Evolutionary conservation across 30 jellyfish, hydroid and myxozoan species (phyloP).

Genomic region (Chironex yamaguchii): DNA sequence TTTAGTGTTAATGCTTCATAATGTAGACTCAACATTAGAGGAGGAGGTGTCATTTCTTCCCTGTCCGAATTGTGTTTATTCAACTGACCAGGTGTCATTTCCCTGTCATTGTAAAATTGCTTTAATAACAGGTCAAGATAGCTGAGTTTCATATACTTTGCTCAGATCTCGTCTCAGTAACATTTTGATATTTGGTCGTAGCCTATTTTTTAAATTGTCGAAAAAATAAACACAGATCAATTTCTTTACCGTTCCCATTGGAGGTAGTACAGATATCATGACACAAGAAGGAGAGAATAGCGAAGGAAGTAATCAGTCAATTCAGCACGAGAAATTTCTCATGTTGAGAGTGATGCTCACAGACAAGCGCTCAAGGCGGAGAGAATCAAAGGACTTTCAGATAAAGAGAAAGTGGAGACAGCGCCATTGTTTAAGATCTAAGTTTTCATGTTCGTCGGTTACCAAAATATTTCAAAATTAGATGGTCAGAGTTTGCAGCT

Average conservation of each 20-base stretch:
- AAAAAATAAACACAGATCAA: slow-evolving; percentile 12
- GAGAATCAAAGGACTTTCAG: not conserved
- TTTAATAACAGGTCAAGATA: slow-evolving; percentile 27
- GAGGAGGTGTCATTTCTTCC: slow-evolving; percentile 32
- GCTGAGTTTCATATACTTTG: too few species aligned
- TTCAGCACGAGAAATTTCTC: slow-evolving; percentile 18
- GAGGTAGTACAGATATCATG: slow-evolving; percentile 24
- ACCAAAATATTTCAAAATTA: slow-evolving; percentile 25
- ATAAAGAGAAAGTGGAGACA: slow-evolving; percentile 6
- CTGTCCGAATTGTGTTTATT: slow-evolving; percentile 32
- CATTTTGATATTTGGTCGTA: slow-evolving; percentile 18
- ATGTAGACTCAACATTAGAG: slow-evolving; percentile 37
- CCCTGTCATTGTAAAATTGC: slow-evolving; percentile 39
- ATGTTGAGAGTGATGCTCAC: slow-evolving; percentile 14
- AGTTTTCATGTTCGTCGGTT: not conserved
- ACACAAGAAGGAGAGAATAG: slow-evolving; percentile 27
- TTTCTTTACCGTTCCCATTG: slow-evolving; percentile 21
- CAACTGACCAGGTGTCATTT: slow-evolving; percentile 26
- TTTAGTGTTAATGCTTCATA: slow-evolving; percentile 30
- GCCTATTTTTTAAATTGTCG: slow-evolving; percentile 7
- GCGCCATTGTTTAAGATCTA: slow-evolving; percentile 7
- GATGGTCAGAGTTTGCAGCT: slow-evolving; percentile 54
- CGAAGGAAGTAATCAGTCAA: slow-evolving; percentile 28
- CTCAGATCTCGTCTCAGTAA: too few species aligned
- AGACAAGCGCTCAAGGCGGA: slow-evolving; percentile 13